Conservation (phyloP, 2,113 vertebrate species). For the Herpetotheres cachinnans region DNA sequence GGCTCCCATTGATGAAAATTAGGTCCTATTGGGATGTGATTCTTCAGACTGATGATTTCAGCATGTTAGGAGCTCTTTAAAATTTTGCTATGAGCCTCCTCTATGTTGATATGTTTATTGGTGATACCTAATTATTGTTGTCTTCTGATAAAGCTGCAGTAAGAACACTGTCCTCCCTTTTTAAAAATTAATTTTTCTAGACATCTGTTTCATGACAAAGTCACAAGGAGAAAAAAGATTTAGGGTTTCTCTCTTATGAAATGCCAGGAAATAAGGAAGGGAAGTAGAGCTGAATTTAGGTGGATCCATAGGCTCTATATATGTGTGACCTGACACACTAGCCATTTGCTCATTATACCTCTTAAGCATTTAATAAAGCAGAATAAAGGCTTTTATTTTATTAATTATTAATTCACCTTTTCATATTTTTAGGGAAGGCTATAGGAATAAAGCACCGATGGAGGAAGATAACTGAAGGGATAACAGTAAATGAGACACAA, state of each 20-base stretch:
- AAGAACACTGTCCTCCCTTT: neutral
- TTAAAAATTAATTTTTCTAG: constrained; percentile 21
- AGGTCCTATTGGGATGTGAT: neutral
- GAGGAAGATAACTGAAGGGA: neutral
- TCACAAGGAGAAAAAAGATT: neutral
- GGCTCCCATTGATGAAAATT: neutral
- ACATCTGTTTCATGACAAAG: neutral
- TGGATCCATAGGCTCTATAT: neutral
- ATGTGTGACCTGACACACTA: neutral
- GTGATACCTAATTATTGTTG: neutral
- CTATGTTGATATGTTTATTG: neutral
- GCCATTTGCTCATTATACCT: constrained; percentile 19
- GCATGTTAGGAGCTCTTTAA: neutral
- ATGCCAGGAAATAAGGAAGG: neutral
- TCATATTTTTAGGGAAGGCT: constrained; percentile 50
- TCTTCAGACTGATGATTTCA: neutral
- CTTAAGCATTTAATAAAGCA: constrained; percentile 61
- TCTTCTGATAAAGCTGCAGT: neutral
- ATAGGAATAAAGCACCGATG: constrained; percentile 13
- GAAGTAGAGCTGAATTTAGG: neutral
- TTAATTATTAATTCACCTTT: constrained; percentile 71
- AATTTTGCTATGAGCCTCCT: neutral
- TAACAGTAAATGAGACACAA: neutral
- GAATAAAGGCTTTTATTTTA: constrained; percentile 50
- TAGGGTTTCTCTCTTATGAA: neutral